phyloP scores from a whole-genome alignment of 1,140 invertebrate genomes.

The Hirudo medicinalis region DNA sequence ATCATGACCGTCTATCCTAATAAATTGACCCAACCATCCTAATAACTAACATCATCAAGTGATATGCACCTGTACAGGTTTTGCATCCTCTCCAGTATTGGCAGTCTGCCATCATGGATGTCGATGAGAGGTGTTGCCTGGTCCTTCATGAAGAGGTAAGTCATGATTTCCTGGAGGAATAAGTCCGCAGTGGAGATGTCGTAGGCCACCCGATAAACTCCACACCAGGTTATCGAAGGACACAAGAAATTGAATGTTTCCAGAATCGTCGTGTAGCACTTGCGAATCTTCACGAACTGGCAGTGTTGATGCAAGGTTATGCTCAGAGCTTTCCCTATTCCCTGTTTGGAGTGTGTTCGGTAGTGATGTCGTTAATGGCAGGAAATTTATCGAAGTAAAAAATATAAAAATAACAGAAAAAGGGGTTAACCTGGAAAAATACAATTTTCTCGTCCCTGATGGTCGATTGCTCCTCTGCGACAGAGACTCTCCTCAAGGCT shows the following conservation, averaged over 20 bases:
- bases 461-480: no score
- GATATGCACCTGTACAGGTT: not conserved
- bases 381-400: not conserved
- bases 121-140: not conserved
- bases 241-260: not conserved
- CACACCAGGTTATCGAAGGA: not conserved
- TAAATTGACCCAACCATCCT: no score
- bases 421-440: not conserved
- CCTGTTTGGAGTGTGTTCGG: not conserved
- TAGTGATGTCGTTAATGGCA: not conserved
- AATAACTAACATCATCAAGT: no score
- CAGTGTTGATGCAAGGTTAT: constrained; percentile 2
- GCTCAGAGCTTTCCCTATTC: not conserved
- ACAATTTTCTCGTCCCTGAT: constrained; percentile 6
- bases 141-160: not conserved
- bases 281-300: not conserved
- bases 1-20: no score
- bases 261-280: not conserved
- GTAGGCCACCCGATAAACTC: not conserved
- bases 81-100: not conserved
- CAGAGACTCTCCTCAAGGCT: no score
- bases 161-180: constrained; percentile 9
- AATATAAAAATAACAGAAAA: not conserved
- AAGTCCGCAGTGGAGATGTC: not conserved
- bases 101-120: not conserved